phyloP scores from a whole-genome alignment of 1,140 invertebrate genomes.

The Drosophila subpulchrella region DNA sequence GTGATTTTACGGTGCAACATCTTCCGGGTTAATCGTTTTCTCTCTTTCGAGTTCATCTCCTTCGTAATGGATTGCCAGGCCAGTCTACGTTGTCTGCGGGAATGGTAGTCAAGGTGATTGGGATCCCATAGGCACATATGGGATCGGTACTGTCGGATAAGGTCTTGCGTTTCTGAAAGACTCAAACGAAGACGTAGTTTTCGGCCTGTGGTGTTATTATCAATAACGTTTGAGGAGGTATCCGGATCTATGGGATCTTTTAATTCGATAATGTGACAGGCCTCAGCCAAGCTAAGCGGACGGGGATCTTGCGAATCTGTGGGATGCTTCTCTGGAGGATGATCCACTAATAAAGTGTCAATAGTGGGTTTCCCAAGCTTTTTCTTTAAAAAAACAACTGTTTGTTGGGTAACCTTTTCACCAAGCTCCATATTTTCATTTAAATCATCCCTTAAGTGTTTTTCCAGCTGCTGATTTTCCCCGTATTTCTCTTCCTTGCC shows the following conservation, averaged over 20 bases:
- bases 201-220: not conserved
- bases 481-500: not conserved
- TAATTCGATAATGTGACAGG: constrained; percentile 3
- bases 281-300: constrained; percentile 17
- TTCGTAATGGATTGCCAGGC: constrained; percentile 63
- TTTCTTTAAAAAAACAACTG: not conserved
- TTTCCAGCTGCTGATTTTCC: not conserved
- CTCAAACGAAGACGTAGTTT: constrained; percentile 44
- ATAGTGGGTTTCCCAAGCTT: not conserved
- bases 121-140: constrained; percentile 73
- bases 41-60: constrained; percentile 35
- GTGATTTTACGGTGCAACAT: constrained; percentile 72
- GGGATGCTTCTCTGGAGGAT: not conserved
- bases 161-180: constrained; percentile 35
- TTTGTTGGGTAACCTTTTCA: not conserved
- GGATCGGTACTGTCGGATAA: constrained; percentile 56
- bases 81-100: constrained; percentile 44
- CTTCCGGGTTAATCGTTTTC: constrained; percentile 48
- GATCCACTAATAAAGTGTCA: too few species aligned
- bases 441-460: not conserved
- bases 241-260: constrained; percentile 6
- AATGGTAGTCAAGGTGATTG: constrained; percentile 68
- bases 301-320: not conserved
- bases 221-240: not conserved
- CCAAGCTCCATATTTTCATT: not conserved